Evolutionary conservation across 1,140 invertebrate species (phyloP).

Genomic region (Stegodyphus dumicola): DNA sequence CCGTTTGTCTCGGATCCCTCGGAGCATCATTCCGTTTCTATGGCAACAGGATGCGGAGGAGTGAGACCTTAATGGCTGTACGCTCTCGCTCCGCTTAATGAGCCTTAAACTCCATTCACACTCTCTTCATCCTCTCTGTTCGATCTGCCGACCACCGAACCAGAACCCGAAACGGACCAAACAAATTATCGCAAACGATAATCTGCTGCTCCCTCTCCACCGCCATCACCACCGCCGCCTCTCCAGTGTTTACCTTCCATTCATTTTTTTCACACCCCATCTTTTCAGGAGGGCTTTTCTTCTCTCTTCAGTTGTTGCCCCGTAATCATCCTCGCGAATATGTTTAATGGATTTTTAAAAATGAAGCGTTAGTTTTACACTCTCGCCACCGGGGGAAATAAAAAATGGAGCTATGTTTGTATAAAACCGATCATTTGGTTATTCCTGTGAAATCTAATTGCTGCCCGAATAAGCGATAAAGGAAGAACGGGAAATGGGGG

Average conservation of each 20-base stretch:
- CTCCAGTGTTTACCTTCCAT: conserved; percentile 27
- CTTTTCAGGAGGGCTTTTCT: background rate
- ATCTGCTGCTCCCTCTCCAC: background rate
- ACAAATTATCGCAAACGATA: conserved; percentile 59
- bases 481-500: no score
- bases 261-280: conserved; percentile 10
- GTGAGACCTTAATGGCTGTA: conserved; percentile 45
- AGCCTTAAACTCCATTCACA: conserved; percentile 61
- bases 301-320: background rate
- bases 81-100: conserved; percentile 36
- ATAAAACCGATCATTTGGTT: background rate
- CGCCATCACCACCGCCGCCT: background rate
- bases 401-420: background rate
- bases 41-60: conserved; percentile 42
- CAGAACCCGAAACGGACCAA: conserved; percentile 56
- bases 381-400: no score
- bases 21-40: conserved; percentile 39
- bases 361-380: background rate
- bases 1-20: conserved; percentile 19
- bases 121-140: conserved; percentile 40
- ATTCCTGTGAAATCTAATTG: background rate
- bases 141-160: conserved; percentile 43
- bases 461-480: background rate
- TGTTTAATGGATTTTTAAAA: conserved; percentile 44
- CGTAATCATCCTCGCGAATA: background rate